These are phyloP conservation scores for Volucella bombylans DNA, from an alignment of 2,888 invertebrate species.

Conservation along the genomic window DNA sequence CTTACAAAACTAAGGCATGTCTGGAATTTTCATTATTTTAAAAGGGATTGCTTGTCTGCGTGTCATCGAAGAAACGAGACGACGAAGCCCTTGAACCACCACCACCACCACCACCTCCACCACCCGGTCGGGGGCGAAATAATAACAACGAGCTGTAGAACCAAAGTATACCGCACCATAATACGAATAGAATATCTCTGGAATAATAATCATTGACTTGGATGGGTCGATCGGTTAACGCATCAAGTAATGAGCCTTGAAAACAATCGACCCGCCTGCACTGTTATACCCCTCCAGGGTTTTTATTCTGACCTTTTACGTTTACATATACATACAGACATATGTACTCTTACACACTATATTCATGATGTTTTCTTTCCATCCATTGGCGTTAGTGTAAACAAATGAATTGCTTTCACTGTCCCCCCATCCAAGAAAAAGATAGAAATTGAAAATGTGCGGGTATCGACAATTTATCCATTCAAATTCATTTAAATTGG, in stretches of 20 bases:
- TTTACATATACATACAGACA: too few species aligned
- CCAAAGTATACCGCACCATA: constrained; percentile 47
- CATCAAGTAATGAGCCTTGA: constrained; percentile 72
- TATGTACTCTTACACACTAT: too few species aligned
- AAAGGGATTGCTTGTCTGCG: constrained; percentile 53
- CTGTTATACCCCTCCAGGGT: constrained; percentile 36
- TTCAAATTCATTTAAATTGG: constrained; percentile 68
- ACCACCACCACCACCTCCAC: constrained; percentile 12
- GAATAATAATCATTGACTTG: constrained; percentile 68
- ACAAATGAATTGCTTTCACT: constrained; percentile 58
- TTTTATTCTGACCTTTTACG: constrained; percentile 15
- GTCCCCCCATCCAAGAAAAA: neutral
- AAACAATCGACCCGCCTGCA: constrained; percentile 46
- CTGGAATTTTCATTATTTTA: constrained; percentile 73
- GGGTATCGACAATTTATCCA: constrained; percentile 66
- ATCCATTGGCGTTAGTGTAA: constrained; percentile 38
- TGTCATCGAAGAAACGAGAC: constrained; percentile 34
- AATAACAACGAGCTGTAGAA: constrained; percentile 42
- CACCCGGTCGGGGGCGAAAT: constrained; percentile 41
- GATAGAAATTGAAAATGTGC: constrained; percentile 35
- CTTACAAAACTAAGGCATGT: constrained; percentile 70
- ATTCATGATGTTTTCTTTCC: constrained; percentile 4
- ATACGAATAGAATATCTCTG: constrained; percentile 47
- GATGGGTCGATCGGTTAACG: constrained; percentile 72
- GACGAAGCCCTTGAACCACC: constrained; percentile 46